A percentile compares a stretch with the other conserved stretches of the same genome.
Conservation (phyloP, 1,140 invertebrate species). For the Drosophila azteca region DNA sequence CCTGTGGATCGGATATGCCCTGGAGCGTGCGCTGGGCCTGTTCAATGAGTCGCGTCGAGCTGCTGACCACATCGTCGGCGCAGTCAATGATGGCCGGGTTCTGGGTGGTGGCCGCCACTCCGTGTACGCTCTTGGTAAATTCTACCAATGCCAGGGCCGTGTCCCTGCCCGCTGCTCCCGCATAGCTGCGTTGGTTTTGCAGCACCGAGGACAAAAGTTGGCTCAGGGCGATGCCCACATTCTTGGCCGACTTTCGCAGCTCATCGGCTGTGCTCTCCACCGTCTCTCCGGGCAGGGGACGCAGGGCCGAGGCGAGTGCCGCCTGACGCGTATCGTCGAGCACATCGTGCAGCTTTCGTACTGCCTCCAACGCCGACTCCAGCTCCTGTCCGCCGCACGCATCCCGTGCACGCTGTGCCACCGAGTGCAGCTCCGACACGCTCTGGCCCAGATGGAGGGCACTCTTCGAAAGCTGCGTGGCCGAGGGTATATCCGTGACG, state of each 20-base stretch:
- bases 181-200: slow-evolving; percentile 93
- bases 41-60: slow-evolving; percentile 90
- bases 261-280: slow-evolving; percentile 90
- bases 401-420: slow-evolving; percentile 92
- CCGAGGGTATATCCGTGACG: slow-evolving; percentile 91
- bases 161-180: slow-evolving; percentile 91
- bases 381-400: slow-evolving; percentile 94
- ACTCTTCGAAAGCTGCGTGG: slow-evolving; percentile 86
- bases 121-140: slow-evolving; percentile 89
- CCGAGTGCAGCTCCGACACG: slow-evolving; percentile 87
- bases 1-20: slow-evolving; percentile 86
- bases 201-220: slow-evolving; percentile 93
- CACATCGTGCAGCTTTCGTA: slow-evolving; percentile 91
- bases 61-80: slow-evolving; percentile 91
- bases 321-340: slow-evolving; percentile 91
- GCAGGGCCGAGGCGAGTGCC: slow-evolving; percentile 88
- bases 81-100: slow-evolving; percentile 86
- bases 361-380: slow-evolving; percentile 92
- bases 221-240: slow-evolving; percentile 88
- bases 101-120: slow-evolving; percentile 87
- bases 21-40: slow-evolving; percentile 89
- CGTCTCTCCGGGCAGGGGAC: slow-evolving; percentile 94
- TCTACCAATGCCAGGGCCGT: slow-evolving; percentile 90
- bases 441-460: slow-evolving; percentile 79
- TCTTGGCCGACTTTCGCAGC: slow-evolving; percentile 88